Evolutionary conservation across 2,888 invertebrate species (phyloP), one percentile per base, ranked within the genome.

Genomic region (Deilephila elpenor): DNA sequence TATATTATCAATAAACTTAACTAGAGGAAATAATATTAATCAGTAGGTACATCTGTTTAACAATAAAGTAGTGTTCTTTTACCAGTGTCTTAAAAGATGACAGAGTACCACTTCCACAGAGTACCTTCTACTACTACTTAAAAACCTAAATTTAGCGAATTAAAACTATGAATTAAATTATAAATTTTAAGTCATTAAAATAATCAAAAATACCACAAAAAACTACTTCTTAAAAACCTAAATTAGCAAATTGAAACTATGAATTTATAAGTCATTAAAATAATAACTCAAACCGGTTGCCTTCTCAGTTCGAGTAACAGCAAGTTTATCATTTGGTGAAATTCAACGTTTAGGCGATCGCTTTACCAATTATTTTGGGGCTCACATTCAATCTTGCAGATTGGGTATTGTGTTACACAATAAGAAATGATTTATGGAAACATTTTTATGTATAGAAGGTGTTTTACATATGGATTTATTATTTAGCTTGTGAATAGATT

Each of bases 331-430:
- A 62, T 34, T n/a, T n/a, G 11, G 5, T 32, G 51, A 60, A 73
- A 70, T 53, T 34, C 53, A 34, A 44, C 32, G 44, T 70, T 70
- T 44, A 53, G 56, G 61, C 61, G 60, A 73, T 73, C 73, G 53
- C 53, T 64, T 73, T 73, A 73, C 73, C 73, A 73, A 73, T 73
- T 73, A 73, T 73, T 62, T 71, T 37, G 59, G 53, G 70, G 71
- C 34, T 37, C 71, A 61, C 56, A 37, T 62, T 37, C 56, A 53
- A 70, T 62, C 53, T 59, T 44, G 14, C 44, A 70, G 20, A 60
- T 60, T 7, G 6, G 8, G 70, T 70, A 17, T 73, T 70, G 32
- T 20, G 59, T 73, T 70, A 34, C 73, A 70, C 20, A 70, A 61
- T 70, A 51, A 70, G 60, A 19, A 25, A 62, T 53, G 51, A 67